Conservation (phyloP, 1,140 invertebrate species). For the Zophobas atratus region DNA sequence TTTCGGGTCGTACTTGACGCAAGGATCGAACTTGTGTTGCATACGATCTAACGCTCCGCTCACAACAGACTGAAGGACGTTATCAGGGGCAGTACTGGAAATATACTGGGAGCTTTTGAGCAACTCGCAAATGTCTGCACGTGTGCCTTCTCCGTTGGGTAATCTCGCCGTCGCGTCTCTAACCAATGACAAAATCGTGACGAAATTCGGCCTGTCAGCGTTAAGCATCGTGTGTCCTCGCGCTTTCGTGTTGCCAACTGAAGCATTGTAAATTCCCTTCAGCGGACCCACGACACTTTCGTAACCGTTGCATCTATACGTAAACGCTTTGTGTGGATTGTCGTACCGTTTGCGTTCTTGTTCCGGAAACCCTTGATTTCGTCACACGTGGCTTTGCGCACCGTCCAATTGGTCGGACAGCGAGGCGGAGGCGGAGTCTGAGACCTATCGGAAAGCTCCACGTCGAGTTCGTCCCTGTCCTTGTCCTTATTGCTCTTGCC, state of each 20-base stretch:
- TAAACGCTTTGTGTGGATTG: slow-evolving; percentile 89
- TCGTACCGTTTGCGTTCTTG: slow-evolving; percentile 82
- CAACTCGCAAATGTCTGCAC: slow-evolving; percentile 90
- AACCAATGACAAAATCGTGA: slow-evolving; percentile 92
- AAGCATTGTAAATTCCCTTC: slow-evolving; percentile 86
- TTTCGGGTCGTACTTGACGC: slow-evolving; percentile 91
- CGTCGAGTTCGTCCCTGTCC: slow-evolving; percentile 64
- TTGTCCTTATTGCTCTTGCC: slow-evolving; percentile 63
- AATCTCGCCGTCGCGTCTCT: slow-evolving; percentile 93
- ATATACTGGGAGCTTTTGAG: slow-evolving; percentile 91
- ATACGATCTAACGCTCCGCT: slow-evolving; percentile 91
- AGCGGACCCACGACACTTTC: slow-evolving; percentile 92
- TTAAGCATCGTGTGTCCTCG: slow-evolving; percentile 89
- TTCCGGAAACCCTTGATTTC: slow-evolving; percentile 86
- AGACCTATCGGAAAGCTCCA: slow-evolving; percentile 65
- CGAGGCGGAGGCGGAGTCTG: slow-evolving; percentile 73
- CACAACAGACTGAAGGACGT: slow-evolving; percentile 85
- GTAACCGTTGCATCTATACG: slow-evolving; percentile 85
- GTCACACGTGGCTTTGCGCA: slow-evolving; percentile 81
- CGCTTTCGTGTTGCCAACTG: slow-evolving; percentile 71
- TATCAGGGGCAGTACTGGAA: slow-evolving; percentile 79
- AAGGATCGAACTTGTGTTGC: slow-evolving; percentile 93
- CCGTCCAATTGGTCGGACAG: slow-evolving; percentile 84
- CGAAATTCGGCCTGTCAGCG: slow-evolving; percentile 89
- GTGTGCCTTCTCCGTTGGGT: slow-evolving; percentile 94